These are phyloP conservation scores for Eulemur mongoz DNA, from an alignment of 2,797 vertebrate genomes.

Conservation along the genomic window DNA sequence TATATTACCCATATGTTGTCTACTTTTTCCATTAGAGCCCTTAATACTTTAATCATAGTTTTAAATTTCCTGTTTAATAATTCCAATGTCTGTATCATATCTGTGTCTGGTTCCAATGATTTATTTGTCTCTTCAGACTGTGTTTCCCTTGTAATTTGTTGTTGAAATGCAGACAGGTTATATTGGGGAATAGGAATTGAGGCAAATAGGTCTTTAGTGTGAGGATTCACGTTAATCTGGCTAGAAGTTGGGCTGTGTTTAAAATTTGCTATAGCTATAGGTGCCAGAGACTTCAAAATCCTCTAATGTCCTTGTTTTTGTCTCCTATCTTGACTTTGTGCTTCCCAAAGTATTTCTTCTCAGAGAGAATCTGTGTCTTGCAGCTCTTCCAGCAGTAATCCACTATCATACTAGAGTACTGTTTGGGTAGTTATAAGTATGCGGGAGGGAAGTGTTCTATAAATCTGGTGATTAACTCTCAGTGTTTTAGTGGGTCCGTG, in stretches of 20 bases:
- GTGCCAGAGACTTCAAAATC: conserved; percentile 13
- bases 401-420: background rate
- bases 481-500: background rate
- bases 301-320: background rate
- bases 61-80: conserved; percentile 1
- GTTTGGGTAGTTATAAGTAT: background rate
- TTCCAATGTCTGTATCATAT: background rate
- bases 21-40: background rate
- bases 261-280: background rate
- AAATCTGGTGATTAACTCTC: background rate
- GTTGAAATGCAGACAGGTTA: background rate
- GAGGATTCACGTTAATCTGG: background rate
- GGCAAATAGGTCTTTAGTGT: background rate
- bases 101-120: background rate
- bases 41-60: background rate
- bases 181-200: background rate
- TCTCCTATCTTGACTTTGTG: background rate
- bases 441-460: background rate
- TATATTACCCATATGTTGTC: background rate
- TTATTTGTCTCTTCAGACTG: background rate
- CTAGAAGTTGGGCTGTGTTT: background rate
- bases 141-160: background rate
- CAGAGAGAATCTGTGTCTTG: background rate
- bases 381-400: background rate
- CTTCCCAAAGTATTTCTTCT: background rate